A percentile compares a stretch with the other conserved stretches of the same genome.
phyloP scores from a whole-genome alignment of 2,888 invertebrate genomes.

The Exocentrus adspersus region DNA sequence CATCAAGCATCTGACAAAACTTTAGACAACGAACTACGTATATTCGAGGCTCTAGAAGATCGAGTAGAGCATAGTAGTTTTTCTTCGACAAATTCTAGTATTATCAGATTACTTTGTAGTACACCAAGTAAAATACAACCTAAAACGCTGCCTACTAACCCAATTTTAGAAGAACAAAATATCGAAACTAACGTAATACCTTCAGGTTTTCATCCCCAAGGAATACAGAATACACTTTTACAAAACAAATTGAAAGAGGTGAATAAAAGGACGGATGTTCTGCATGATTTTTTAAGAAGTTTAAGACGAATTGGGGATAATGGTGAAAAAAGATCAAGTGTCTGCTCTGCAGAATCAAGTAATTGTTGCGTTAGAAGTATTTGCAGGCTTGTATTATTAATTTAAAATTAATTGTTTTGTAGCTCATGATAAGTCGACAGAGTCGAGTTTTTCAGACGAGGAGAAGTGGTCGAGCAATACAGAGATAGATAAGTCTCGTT shows the following conservation, averaged over 20 bases:
- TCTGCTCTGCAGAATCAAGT: constrained; percentile 6
- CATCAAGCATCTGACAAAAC: not conserved
- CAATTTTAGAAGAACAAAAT: constrained; percentile 22
- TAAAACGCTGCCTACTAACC: constrained; percentile 61
- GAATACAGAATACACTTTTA: constrained; percentile 1
- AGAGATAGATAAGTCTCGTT: constrained; percentile 15
- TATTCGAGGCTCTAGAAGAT: constrained; percentile 82
- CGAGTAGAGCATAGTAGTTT: constrained; percentile 80
- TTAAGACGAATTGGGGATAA: constrained; percentile 33
- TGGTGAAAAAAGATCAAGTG: not conserved
- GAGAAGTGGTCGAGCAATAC: constrained; percentile 45
- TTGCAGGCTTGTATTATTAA: no score
- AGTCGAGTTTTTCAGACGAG: constrained; percentile 44
- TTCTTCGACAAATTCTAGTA: constrained; percentile 64
- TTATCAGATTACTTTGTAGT: constrained; percentile 55
- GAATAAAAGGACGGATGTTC: constrained; percentile 39
- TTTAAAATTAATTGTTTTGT: constrained; percentile 1
- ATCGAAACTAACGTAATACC: constrained; percentile 2
- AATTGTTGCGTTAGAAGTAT: no score
- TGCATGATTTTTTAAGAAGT: constrained; percentile 45
- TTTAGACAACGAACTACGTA: constrained; percentile 71
- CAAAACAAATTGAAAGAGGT: constrained; percentile 38
- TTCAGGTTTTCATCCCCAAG: not conserved
- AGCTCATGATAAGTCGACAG: constrained; percentile 5
- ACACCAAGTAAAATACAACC: constrained; percentile 49